Base-by-base conservation (phyloP, 2,888 invertebrate genomes). In the Tetropium fuscum region DNA sequence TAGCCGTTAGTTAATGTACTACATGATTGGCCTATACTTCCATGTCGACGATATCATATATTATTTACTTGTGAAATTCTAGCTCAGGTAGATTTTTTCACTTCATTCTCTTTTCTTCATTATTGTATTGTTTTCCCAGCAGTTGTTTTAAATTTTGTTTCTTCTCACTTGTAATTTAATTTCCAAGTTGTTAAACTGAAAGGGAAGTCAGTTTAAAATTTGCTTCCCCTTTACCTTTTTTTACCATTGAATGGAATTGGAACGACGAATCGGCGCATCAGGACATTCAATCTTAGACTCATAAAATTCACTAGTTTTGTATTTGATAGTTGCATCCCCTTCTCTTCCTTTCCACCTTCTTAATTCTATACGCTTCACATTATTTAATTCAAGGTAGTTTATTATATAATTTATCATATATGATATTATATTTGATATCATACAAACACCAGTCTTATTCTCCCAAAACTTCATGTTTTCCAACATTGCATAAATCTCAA, bases 71-170 rank as follows among this genome's bases (percentile, higher is more conserved):
- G 6, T n/a, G 18, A 41, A 41, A 41, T 41, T 7, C 2, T n/a
- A 41, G 6, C 20, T 41, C 41, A 16, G 41, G 41, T 19, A 41
- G 18, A 1, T 41, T 10, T 41, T 41, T 18, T 18, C 41, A 41
- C 10, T 41, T 41, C 2, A 41, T 41, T 19, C 18, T 10, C 16
- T 41, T 41, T 16, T 41, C 41, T n/a, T 41, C 18, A 10, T 41
- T 41, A 16, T 41, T 41, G 41, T 16, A 41, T 5, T 41, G 41
- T 16, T 13, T 41, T 41, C 18, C 16, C 15, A 41, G 15, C 16
- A 41, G 10, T 5, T 41, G 41, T 16, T 41, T 3, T 41, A 41
- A 6, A 16, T 41, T 41, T 15, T 41, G 13, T 41, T 41, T 41
- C 16, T 41, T 41, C 20, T 41, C 41, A 4, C 10, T n/a, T n/a